Conservation (phyloP, 2,113 vertebrate genomes). For the Burhinus oedicnemus region DNA sequence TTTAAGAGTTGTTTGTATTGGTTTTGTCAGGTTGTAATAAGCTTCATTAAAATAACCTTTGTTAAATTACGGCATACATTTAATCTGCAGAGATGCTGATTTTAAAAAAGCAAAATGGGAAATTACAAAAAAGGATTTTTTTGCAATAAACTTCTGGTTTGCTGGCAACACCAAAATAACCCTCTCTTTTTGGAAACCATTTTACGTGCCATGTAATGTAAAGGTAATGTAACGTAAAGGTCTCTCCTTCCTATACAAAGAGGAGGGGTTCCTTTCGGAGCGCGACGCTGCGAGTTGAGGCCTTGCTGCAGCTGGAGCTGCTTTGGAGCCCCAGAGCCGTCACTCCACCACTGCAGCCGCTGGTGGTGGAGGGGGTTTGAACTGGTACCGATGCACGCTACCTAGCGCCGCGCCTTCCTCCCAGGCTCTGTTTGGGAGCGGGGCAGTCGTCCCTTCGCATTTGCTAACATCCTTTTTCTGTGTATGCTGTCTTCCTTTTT, state of each 20-base stretch:
- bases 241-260: not conserved
- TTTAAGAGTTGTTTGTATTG: not conserved
- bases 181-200: not conserved
- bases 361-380: not conserved
- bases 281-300: not conserved
- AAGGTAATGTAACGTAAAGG: not conserved
- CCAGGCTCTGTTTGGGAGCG: fast-evolving
- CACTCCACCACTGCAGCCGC: not conserved
- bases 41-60: not conserved
- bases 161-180: not conserved
- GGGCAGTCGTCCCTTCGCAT: not conserved
- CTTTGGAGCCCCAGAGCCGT: not conserved
- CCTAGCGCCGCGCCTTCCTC: not conserved
- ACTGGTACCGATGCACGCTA: not conserved
- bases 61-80: not conserved
- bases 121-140: not conserved
- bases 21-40: not conserved
- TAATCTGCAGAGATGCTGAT: fast-evolving
- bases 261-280: not conserved
- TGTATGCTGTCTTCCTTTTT: not conserved
- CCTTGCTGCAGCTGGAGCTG: not conserved
- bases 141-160: not conserved
- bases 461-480: not conserved
- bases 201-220: not conserved
- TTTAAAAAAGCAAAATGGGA: not conserved